Base-by-base conservation (phyloP, 2,888 invertebrate genomes). In the Coelogynopora nodosa region DNA sequence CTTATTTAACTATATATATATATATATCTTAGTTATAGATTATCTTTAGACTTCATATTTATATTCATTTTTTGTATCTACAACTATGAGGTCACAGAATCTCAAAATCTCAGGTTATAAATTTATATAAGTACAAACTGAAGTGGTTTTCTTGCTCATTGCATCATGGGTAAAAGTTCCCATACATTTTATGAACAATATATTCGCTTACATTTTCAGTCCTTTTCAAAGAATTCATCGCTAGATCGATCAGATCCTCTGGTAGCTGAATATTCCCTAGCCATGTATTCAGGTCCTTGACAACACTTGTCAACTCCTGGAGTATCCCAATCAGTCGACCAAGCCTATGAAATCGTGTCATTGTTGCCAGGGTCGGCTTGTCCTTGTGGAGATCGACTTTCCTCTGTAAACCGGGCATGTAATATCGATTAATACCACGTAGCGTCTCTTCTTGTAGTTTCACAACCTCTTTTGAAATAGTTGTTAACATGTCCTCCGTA, bases 351-450 rank as follows among this genome's bases (percentile, higher is more conserved):
- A 80, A 80, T 5, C 81, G 5, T 80, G 81, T 80, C 81, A 80
- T 80, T 5, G 81, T 80, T 10, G 81, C 81, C 23, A 80, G 23
- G 5, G 81, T 80, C 5, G 81, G 81, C 81, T 80, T 80, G 10
- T 80, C 27, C 23, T 80, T 28, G 23, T 2, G 5, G 5, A 80
- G 27, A 27, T 80, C 81, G 5, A 80, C 23, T 5, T 80, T 80
- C 27, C 27, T 80, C 81, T 80, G 81, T 28, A 80, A 80, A n/a
- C 23, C 23, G 23, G 27, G 27, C 23, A 80, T 23, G 81, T 23
- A 80, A 80, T 80, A 80, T 23, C 81, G 81, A 27, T 80, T 23
- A 80, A 80, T 80, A 80, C 13, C 5, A n/a, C 81, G 81, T n/a
- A 80, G 5, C 5, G 81, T 80, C 23, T 80, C 81, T 23, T 28